phyloP scores from a whole-genome alignment of 2,888 invertebrate genomes.

The Toxonevra muliebris region DNA sequence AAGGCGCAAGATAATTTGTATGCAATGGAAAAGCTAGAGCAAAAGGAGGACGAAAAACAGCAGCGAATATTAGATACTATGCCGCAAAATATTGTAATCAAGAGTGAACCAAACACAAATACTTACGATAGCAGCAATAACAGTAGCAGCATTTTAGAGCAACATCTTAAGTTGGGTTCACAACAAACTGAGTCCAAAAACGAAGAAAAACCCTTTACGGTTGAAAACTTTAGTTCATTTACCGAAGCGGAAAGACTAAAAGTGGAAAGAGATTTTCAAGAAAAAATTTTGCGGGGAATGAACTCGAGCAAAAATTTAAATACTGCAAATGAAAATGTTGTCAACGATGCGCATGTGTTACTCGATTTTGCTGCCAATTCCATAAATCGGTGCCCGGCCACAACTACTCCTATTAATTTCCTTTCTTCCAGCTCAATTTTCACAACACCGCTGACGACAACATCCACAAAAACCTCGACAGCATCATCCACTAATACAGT shows the following conservation, averaged over 20 bases:
- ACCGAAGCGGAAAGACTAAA: not conserved
- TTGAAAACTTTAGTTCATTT: no score
- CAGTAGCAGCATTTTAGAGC: constrained; percentile 53
- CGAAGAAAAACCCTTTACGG: constrained; percentile 24
- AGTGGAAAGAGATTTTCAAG: constrained; percentile 6
- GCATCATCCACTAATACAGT: constrained; percentile 7
- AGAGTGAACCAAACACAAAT: constrained; percentile 46
- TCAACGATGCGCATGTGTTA: constrained; percentile 56
- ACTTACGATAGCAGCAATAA: constrained; percentile 16
- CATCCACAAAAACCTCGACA: not conserved
- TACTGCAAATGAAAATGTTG: constrained; percentile 44
- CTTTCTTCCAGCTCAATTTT: constrained; percentile 57
- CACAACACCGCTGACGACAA: constrained; percentile 5
- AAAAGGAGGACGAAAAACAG: constrained; percentile 28
- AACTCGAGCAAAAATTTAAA: constrained; percentile 29
- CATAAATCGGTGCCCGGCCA: constrained; percentile 43
- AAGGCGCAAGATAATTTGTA: constrained; percentile 31
- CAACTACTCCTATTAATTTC: constrained; percentile 42
- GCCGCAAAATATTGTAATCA: constrained; percentile 47
- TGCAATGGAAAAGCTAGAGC: constrained; percentile 17
- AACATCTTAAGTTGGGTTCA: constrained; percentile 48
- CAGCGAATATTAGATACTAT: constrained; percentile 25
- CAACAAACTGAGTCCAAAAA: constrained; percentile 36
- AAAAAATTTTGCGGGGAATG: constrained; percentile 23
- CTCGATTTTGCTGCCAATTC: constrained; percentile 59